A percentile compares a stretch with the other conserved stretches of the same genome.
Conservation (phyloP, 2,888 invertebrate genomes). For the Caenorhabditis drosophilae region DNA sequence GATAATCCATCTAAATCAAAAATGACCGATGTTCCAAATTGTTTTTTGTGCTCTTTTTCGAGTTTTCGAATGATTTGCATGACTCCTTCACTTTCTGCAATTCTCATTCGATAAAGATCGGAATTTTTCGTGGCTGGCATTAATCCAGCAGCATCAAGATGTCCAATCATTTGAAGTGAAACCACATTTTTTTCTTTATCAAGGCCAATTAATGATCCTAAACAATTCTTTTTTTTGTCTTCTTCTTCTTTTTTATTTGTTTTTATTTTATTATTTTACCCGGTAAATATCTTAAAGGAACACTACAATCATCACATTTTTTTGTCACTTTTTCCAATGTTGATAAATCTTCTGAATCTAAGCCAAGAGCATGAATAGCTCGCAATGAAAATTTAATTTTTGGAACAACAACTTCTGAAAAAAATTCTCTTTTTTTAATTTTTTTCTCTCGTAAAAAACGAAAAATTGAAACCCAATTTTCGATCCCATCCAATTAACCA, state of each 20-base stretch:
- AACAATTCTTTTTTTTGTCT: too few species aligned
- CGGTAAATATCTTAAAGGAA: conserved; percentile 50
- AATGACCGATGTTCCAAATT: conserved; percentile 61
- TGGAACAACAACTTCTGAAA: conserved; percentile 59
- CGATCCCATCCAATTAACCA: conserved; percentile 66
- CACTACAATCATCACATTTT: conserved; percentile 47
- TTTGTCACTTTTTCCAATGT: conserved; percentile 52
- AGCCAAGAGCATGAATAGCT: conserved; percentile 57
- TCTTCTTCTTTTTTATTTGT: too few species aligned
- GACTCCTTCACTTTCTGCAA: conserved; percentile 64
- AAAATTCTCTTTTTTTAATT: background rate
- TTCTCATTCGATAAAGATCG: conserved; percentile 61
- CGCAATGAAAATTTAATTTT: conserved; percentile 56
- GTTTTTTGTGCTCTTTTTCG: conserved; percentile 51
- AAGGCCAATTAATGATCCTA: conserved; percentile 57
- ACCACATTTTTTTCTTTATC: conserved; percentile 61
- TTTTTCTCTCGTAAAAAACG: conserved; percentile 1
- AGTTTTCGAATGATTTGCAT: conserved; percentile 56
- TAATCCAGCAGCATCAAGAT: conserved; percentile 54
- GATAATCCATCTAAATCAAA: conserved; percentile 62
- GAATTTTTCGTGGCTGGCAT: conserved; percentile 52
- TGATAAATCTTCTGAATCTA: conserved; percentile 52
- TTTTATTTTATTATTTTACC: too few species aligned
- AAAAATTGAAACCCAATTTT: conserved; percentile 56
- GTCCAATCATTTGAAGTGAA: conserved; percentile 59